These are phyloP conservation scores for Amphiprion percula DNA, from an alignment of 2,113 vertebrate genomes.

Conservation along the genomic window DNA sequence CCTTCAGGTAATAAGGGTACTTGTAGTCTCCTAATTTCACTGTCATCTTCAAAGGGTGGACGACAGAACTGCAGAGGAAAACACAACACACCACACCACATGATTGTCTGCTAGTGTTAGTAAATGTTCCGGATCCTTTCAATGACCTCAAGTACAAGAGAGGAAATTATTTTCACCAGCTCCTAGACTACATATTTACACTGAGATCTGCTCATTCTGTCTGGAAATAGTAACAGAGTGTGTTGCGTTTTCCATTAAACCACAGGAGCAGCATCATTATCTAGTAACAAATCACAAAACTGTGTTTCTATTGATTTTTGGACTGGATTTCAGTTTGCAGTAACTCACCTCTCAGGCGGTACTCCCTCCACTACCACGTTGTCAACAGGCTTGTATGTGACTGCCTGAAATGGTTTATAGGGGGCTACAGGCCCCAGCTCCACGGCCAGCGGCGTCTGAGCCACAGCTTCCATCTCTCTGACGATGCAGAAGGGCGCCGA, in stretches of 20 bases:
- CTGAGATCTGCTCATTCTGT: too few species aligned
- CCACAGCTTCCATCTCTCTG: slow-evolving; percentile 83
- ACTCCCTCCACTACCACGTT: slow-evolving; percentile 84
- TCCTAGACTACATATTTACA: too few species aligned
- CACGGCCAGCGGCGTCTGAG: slow-evolving; percentile 80
- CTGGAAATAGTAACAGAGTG: too few species aligned
- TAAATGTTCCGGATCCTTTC: neutral
- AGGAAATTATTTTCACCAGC: neutral
- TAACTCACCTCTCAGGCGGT: slow-evolving; percentile 82
- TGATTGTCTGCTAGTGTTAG: too few species aligned
- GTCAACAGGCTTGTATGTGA: slow-evolving; percentile 53
- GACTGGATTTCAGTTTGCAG: neutral
- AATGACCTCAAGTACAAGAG: neutral
- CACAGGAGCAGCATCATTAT: too few species aligned
- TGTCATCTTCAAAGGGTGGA: neutral
- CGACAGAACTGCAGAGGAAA: slow-evolving; percentile 46
- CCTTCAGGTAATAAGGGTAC: slow-evolving; percentile 69
- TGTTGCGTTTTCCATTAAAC: too few species aligned
- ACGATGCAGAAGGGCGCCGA: slow-evolving; percentile 85
- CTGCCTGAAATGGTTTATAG: slow-evolving; percentile 80
- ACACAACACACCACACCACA: slow-evolving; percentile 3
- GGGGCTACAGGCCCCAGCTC: slow-evolving; percentile 85
- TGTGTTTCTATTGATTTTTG: neutral
- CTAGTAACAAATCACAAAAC: too few species aligned
- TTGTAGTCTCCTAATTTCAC: slow-evolving; percentile 57